Evolutionary conservation across 1,140 invertebrate species (phyloP).

Genomic region (Choristoneura fumiferana): DNA sequence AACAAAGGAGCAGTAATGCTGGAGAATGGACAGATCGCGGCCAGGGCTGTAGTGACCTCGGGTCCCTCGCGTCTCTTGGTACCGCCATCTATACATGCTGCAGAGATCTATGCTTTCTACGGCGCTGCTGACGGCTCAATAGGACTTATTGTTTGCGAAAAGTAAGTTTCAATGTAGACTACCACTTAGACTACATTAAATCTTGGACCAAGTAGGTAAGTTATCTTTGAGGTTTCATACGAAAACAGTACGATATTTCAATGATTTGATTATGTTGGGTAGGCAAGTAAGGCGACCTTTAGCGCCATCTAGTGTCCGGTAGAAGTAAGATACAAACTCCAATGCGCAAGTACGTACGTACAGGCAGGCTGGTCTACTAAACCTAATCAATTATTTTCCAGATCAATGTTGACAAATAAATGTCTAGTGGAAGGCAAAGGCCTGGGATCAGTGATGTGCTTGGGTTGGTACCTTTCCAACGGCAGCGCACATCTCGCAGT

Average conservation of each 20-base stretch:
- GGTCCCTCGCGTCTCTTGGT: constrained; percentile 53
- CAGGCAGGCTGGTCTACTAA: no score
- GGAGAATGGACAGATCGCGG: constrained; percentile 56
- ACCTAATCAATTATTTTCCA: constrained; percentile 40
- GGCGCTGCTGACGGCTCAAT: constrained; percentile 68
- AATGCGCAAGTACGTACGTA: no score
- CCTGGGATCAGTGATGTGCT: constrained; percentile 57
- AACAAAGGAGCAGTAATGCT: constrained; percentile 62
- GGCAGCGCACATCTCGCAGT: constrained; percentile 51
- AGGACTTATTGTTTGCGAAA: constrained; percentile 54
- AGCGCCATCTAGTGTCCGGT: neutral
- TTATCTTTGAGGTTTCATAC: no score
- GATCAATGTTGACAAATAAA: constrained; percentile 46
- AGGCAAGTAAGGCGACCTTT: no score
- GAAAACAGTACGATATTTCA: no score
- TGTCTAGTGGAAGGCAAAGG: constrained; percentile 57
- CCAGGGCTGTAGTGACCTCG: constrained; percentile 42
- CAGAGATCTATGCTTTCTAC: constrained; percentile 53
- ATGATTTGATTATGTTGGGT: no score
- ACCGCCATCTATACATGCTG: constrained; percentile 34
- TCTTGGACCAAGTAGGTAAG: no score
- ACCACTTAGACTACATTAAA: no score
- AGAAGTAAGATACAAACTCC: neutral
- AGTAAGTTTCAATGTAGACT: constrained; percentile 39
- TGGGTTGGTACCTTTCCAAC: constrained; percentile 55